Percentiles rank a stretch among this genome's conserved stretches.
Conservation (phyloP, 2,113 vertebrate species). For the Hirundichthys speculiger region DNA sequence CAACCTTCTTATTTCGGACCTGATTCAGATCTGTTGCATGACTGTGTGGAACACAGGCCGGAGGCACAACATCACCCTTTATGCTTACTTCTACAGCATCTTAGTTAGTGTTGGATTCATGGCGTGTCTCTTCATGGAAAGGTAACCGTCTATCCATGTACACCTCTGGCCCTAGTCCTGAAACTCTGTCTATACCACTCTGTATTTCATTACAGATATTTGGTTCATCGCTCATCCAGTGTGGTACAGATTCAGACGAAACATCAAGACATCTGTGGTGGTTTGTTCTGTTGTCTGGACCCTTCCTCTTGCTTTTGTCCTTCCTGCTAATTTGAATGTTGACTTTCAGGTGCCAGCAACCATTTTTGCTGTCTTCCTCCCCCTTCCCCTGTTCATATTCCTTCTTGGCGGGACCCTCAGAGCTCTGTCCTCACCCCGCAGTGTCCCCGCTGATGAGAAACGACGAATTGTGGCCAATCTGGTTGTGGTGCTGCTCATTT, state of each 20-base stretch:
- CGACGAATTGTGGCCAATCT: neutral
- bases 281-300: constrained; percentile 1
- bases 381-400: constrained; percentile 12
- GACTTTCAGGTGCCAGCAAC: rapidly evolving
- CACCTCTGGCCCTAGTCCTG: too few species aligned
- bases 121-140: constrained; percentile 11
- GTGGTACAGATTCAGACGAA: constrained; percentile 16
- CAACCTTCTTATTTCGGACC: constrained; percentile 18
- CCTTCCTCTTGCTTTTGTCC: neutral
- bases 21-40: constrained; percentile 12
- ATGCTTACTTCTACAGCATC: neutral
- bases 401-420: constrained; percentile 8
- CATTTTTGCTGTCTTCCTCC: neutral
- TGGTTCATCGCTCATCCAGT: constrained; percentile 5
- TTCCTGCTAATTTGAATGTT: neutral
- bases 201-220: constrained; percentile 4
- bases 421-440: neutral
- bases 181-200: too few species aligned
- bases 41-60: rapidly evolving
- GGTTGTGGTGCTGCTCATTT: constrained; percentile 12
- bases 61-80: rapidly evolving
- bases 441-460: constrained; percentile 10
- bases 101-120: constrained; percentile 4
- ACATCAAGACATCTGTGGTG: neutral
- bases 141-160: neutral